Evolutionary conservation across 2,797 vertebrate species (phyloP).

Genomic region (Bufotes viridis): DNA sequence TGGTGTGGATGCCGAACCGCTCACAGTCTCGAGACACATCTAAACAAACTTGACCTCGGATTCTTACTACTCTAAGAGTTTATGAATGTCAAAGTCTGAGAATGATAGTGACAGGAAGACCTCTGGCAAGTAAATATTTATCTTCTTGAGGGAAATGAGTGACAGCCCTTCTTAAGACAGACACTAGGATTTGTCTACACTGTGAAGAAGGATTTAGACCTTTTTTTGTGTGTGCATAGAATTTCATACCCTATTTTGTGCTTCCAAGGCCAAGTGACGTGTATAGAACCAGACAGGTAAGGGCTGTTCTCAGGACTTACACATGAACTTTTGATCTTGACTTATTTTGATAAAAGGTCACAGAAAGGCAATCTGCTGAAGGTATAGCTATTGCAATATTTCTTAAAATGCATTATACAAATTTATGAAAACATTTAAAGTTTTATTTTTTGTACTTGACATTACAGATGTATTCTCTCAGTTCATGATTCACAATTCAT

Average conservation of each 20-base stretch:
- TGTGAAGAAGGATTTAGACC: not conserved
- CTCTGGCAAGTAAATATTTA: slow-evolving; percentile 13
- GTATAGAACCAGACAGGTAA: not conserved
- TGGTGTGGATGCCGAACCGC: no score
- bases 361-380: not conserved
- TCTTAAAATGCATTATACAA: not conserved
- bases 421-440: not conserved
- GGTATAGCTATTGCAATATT: not conserved
- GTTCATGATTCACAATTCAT: no score
- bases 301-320: not conserved
- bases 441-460: no score
- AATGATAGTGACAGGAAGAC: slow-evolving; percentile 4
- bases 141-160: slow-evolving; percentile 5
- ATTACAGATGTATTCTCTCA: no score
- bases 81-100: not conserved
- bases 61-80: not conserved
- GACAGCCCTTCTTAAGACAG: slow-evolving; percentile 18
- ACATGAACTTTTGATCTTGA: not conserved
- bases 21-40: not conserved
- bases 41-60: not conserved
- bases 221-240: not conserved
- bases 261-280: not conserved
- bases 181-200: slow-evolving; percentile 36
- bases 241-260: not conserved
- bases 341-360: slow-evolving; percentile 1